A percentile compares a stretch with the other conserved stretches of the same genome.
These are phyloP conservation scores for Priapulus caudatus DNA, from an alignment of 2,888 invertebrate genomes.

Conservation along the genomic window DNA sequence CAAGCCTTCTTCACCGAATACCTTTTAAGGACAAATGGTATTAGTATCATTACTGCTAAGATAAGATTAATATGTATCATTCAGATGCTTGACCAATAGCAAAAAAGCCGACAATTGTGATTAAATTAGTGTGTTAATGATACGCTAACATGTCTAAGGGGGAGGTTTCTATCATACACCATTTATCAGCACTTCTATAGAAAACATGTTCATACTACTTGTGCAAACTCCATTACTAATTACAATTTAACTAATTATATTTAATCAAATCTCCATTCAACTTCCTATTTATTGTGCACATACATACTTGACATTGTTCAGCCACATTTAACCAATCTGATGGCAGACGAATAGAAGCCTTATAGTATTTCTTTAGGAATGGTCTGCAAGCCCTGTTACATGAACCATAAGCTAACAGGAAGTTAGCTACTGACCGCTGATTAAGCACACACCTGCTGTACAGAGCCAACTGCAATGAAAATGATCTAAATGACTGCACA, in stretches of 20 bases:
- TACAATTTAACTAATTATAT: too few relatives aligned
- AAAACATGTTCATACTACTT: not conserved
- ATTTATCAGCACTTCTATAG: not conserved
- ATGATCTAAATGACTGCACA: conserved; percentile 6
- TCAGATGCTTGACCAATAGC: too few relatives aligned
- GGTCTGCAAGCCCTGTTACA: conserved; percentile 32
- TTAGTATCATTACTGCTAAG: too few relatives aligned
- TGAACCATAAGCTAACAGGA: conserved; percentile 38
- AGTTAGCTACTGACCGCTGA: conserved; percentile 40
- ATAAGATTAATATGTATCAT: too few relatives aligned
- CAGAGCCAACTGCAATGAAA: conserved; percentile 35
- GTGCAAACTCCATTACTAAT: not conserved
- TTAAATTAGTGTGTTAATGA: not conserved
- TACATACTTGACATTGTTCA: conserved; percentile 23
- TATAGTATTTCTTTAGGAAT: conserved; percentile 39
- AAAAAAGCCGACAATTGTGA: too few relatives aligned
- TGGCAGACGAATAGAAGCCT: conserved; percentile 35
- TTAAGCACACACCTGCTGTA: conserved; percentile 41
- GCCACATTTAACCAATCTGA: conserved; percentile 44
- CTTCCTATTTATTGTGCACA: too few relatives aligned
- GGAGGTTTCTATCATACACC: too few relatives aligned
- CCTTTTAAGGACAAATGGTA: too few relatives aligned
- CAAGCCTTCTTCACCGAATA: too few relatives aligned
- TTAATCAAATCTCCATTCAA: too few relatives aligned
- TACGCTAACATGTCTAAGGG: not conserved